phyloP scores from a whole-genome alignment of 1,140 invertebrate species.

The Cylas formicarius region DNA sequence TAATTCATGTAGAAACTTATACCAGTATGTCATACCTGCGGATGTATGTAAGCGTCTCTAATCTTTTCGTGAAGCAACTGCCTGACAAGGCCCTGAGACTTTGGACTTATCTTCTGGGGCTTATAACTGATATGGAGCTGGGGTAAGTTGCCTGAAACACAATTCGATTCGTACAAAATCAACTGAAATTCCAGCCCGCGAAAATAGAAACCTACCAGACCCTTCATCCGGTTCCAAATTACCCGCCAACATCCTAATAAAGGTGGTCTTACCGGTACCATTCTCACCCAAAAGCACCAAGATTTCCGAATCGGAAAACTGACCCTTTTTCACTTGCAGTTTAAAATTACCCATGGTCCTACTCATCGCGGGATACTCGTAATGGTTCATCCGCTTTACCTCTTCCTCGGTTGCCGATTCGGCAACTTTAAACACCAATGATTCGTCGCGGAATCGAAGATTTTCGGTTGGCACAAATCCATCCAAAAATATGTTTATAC shows the following conservation, averaged over 20 bases:
- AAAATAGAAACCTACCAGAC: slow-evolving; percentile 46
- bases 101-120: slow-evolving; percentile 99
- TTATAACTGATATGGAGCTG: slow-evolving; percentile 98
- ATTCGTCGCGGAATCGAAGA: slow-evolving; percentile 94
- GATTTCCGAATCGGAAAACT: slow-evolving; percentile 99
- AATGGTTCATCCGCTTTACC: slow-evolving; percentile 92
- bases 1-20: no score
- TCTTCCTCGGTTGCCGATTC: slow-evolving; percentile 97
- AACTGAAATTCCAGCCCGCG: no score
- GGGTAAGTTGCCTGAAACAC: slow-evolving; percentile 64
- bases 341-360: slow-evolving; percentile 81
- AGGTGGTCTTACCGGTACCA: slow-evolving; percentile 99
- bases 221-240: slow-evolving; percentile 87
- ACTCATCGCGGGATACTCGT: slow-evolving; percentile 86
- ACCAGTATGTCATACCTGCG: slow-evolving; percentile 72
- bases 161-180: slow-evolving; percentile 1
- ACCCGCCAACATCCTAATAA: slow-evolving; percentile 97
- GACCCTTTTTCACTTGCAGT: slow-evolving; percentile 76
- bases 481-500: slow-evolving; percentile 99
- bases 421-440: slow-evolving; percentile 95
- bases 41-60: slow-evolving; percentile 93
- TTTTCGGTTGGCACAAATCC: slow-evolving; percentile 99
- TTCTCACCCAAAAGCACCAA: slow-evolving; percentile 98
- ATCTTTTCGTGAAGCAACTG: slow-evolving; percentile 93
- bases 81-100: slow-evolving; percentile 88